phyloP scores from a whole-genome alignment of 1,140 invertebrate species.

The Cryptotermes secundus region DNA sequence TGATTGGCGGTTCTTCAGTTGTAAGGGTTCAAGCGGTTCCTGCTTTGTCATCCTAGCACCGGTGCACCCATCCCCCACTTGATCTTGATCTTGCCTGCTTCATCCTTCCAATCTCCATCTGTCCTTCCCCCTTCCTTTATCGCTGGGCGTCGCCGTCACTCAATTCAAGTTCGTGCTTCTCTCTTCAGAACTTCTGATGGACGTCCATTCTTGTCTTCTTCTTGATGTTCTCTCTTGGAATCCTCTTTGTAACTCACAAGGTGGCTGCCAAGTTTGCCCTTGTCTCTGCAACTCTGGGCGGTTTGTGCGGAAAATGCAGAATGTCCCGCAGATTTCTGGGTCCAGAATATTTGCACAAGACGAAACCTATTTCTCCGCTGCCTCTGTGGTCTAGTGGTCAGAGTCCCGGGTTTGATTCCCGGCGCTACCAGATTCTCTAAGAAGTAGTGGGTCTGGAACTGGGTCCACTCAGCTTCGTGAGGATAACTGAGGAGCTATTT shows the following conservation, averaged over 20 bases:
- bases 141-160: neutral
- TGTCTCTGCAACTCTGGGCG: no score
- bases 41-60: conserved; percentile 14
- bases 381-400: no score
- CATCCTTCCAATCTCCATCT: neutral
- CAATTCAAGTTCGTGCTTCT: conserved; percentile 16
- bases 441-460: no score
- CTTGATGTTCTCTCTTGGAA: conserved; percentile 11
- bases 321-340: no score
- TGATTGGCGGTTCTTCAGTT: conserved; percentile 12
- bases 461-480: no score
- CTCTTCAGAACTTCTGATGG: conserved; percentile 11
- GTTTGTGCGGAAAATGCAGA: no score
- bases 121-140: neutral
- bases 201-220: conserved; percentile 19
- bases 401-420: no score
- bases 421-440: no score
- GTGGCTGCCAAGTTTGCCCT: neutral
- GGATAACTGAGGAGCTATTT: no score
- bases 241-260: neutral
- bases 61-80: neutral
- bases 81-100: neutral
- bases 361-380: no score
- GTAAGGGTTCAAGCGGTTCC: neutral
- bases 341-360: no score